Evolutionary conservation across 1,140 invertebrate species (phyloP).

Genomic region (Lycorma delicatula): DNA sequence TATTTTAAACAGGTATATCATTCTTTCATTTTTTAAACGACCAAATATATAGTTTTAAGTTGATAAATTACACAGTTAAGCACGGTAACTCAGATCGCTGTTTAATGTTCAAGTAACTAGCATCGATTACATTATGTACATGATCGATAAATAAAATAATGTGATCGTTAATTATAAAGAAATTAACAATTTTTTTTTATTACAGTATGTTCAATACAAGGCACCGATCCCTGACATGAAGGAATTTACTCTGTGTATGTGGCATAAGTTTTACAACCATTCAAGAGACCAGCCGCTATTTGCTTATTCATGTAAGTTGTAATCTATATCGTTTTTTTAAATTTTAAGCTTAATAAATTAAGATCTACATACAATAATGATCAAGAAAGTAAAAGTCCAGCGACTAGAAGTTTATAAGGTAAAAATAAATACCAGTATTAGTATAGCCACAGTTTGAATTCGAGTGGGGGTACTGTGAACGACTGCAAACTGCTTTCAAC

Average conservation of each 20-base stretch:
- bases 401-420: too few species aligned
- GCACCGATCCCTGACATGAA: constrained; percentile 58
- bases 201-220: constrained; percentile 54
- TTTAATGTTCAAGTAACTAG: background rate
- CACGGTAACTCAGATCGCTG: background rate
- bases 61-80: background rate
- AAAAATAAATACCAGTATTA: too few species aligned
- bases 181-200: constrained; percentile 10
- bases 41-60: too few species aligned
- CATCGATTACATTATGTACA: background rate
- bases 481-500: too few species aligned
- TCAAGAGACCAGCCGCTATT: constrained; percentile 69
- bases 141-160: background rate
- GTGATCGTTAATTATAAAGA: background rate
- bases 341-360: background rate
- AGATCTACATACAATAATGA: background rate
- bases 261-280: constrained; percentile 72
- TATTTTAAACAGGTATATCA: too few species aligned
- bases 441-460: too few species aligned
- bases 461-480: too few species aligned
- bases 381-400: background rate
- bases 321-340: background rate
- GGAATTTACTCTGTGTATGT: constrained; percentile 71
- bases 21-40: too few species aligned
- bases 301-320: constrained; percentile 63